Base-by-base conservation (phyloP, 30 jellyfish, hydroid and myxozoan species). In the Nemopilema nomurai region DNA sequence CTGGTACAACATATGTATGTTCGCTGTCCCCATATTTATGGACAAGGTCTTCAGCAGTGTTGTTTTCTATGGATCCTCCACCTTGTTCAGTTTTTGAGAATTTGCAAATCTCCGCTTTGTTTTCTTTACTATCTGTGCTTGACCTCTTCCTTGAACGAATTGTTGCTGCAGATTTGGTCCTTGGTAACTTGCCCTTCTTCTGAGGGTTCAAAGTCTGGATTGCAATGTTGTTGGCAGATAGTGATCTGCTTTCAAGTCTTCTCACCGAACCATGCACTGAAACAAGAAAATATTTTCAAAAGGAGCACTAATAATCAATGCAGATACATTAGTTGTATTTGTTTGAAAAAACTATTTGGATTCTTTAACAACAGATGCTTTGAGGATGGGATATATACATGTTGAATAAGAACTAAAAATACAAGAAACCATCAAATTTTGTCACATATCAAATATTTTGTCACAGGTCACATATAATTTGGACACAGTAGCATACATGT, bases 111-210 rank as follows among this genome's bases (percentile, higher is more conserved):
- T 76, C 62, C 28, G 25, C 26, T 57, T 76, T 50, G 1, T 27
- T 57, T 0, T 78, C 78, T 62, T 65, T 28, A 1, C 30, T 30
- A 18, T 71, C 87, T 18, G 83, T 64, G 78, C 83, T 75, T 20
- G 77, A 65, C 50, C 87, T 67, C 72, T 75, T 76, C 49, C 94
- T 70, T 28, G 84, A 66, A 1, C 18, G 17, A 23, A 84, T 85
- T 28, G 41, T 28, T 24, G 88, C 94, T 0, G 94, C 94, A 17
- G 94, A 85, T 49, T 74, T 75, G 25, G 94, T 74, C 25, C 94
- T 63, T 28, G 94, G 88, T 67, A 85, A 25, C 68, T 75, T 75
- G 71, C 41, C 31, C 68, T 78, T 74, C 81, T 74, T 85, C 57
- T 41, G 57, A 41, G 57, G 57, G 13, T 41, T 41, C 57, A 41